Percentiles rank a stretch among this genome's conserved stretches.
phyloP scores from a whole-genome alignment of 2,113 vertebrate genomes.

The Barbus barbus region DNA sequence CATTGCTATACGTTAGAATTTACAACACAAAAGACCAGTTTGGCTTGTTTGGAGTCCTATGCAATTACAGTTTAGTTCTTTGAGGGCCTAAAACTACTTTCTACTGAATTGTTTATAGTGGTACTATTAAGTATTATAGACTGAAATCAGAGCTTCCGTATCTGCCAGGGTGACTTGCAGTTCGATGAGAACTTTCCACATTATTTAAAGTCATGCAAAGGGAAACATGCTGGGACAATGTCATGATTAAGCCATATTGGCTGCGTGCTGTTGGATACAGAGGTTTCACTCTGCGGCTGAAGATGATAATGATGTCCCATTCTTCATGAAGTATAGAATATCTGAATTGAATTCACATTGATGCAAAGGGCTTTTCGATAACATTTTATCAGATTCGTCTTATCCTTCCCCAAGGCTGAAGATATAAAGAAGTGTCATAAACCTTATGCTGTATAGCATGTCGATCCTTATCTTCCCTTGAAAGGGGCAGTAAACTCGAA shows the following conservation, averaged over 20 bases:
- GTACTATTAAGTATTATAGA: conserved; percentile 14
- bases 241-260: conserved; percentile 34
- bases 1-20: conserved; percentile 12
- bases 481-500: neutral
- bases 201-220: conserved; percentile 9
- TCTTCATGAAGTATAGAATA: neutral
- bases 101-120: conserved; percentile 19
- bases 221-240: conserved; percentile 14
- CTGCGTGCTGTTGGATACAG: conserved; percentile 19
- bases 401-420: conserved; percentile 4
- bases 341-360: conserved; percentile 32
- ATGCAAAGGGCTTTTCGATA: conserved; percentile 50
- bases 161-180: conserved; percentile 30
- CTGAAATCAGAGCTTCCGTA: conserved; percentile 42
- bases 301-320: neutral
- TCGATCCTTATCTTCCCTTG: neutral
- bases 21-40: conserved; percentile 6
- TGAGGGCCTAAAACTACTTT: conserved; percentile 13
- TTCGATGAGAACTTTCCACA: conserved; percentile 24
- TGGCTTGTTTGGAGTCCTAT: conserved; percentile 40
- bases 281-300: conserved; percentile 11
- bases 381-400: conserved; percentile 32
- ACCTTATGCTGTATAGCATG: neutral
- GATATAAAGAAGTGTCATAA: conserved; percentile 4
- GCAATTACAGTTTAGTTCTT: conserved; percentile 31